These are phyloP conservation scores for Peribatodes rhomboidaria DNA, from an alignment of 2,888 invertebrate species.

Conservation along the genomic window DNA sequence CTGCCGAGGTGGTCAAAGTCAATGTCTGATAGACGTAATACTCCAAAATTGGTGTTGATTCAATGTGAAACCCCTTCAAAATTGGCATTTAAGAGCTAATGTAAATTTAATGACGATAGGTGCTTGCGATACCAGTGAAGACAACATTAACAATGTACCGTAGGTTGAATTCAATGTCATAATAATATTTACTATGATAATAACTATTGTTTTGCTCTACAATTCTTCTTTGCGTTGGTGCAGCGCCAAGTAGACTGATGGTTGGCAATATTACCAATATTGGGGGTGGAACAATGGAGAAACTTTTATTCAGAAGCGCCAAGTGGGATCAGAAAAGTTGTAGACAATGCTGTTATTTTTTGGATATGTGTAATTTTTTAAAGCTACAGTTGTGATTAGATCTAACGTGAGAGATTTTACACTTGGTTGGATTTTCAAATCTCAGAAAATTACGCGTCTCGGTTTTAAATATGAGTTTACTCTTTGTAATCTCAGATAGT, in stretches of 20 bases:
- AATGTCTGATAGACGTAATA: constrained; percentile 20
- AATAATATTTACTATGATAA: background rate
- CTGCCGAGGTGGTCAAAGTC: constrained; percentile 25
- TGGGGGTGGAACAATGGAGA: no score
- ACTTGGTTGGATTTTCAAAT: background rate
- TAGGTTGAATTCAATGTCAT: background rate
- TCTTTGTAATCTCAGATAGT: background rate
- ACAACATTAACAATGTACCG: background rate
- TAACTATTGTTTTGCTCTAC: background rate
- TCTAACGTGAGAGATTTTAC: background rate
- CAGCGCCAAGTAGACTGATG: no score
- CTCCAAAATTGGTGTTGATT: background rate
- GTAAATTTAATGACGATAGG: no score
- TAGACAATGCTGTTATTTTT: no score
- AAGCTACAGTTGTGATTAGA: background rate
- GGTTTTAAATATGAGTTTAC: background rate
- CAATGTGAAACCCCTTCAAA: no score
- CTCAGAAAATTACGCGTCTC: background rate
- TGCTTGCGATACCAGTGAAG: no score
- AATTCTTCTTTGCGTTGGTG: background rate
- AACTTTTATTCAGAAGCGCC: no score
- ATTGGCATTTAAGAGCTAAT: no score
- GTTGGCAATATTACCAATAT: no score
- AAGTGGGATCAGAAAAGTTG: no score
- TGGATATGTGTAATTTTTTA: no score